Evolutionary conservation across 2,113 vertebrate species (phyloP).

Genomic region (Siniperca chuatsi): DNA sequence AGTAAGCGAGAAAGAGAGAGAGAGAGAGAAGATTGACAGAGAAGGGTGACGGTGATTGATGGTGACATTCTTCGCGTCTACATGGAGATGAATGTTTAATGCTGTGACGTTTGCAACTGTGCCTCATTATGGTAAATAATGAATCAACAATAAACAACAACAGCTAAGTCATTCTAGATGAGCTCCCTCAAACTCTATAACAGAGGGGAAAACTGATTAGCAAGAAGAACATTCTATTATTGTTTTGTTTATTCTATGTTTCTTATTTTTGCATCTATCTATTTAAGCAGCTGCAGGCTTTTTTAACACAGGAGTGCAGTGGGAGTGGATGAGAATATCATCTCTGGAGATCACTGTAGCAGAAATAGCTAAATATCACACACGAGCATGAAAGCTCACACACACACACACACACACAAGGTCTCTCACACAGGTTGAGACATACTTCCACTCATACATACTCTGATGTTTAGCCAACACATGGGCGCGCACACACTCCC

Average conservation of each 20-base stretch:
- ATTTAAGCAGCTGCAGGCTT: constrained; percentile 12
- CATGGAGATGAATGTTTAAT: constrained; percentile 80
- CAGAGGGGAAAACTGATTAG: constrained; percentile 25
- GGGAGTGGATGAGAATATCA: constrained; percentile 57
- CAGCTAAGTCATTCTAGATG: constrained; percentile 24
- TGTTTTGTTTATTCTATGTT: constrained; percentile 29
- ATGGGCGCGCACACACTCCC: constrained; percentile 27
- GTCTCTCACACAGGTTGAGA: constrained; percentile 34
- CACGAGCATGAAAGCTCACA: constrained; percentile 39
- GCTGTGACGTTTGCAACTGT: constrained; percentile 62
- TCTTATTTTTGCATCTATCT: constrained; percentile 22
- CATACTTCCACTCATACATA: constrained; percentile 18
- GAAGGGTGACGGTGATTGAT: constrained; percentile 77
- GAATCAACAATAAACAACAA: constrained; percentile 73
- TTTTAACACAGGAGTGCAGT: constrained; percentile 28
- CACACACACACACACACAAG: not conserved
- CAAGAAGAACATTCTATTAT: constrained; percentile 24
- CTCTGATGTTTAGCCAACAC: constrained; percentile 65
- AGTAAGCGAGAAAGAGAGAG: constrained; percentile 36
- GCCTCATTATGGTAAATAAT: constrained; percentile 74
- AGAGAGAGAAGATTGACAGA: constrained; percentile 53
- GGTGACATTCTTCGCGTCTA: constrained; percentile 79
- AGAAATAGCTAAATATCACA: constrained; percentile 57
- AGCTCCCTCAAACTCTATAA: constrained; percentile 37
- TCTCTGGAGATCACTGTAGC: constrained; percentile 52